A percentile compares a stretch with the other conserved stretches of the same genome.
These are phyloP conservation scores for Pterophyllum scalare DNA, from an alignment of 2,113 vertebrate genomes.

Conservation along the genomic window DNA sequence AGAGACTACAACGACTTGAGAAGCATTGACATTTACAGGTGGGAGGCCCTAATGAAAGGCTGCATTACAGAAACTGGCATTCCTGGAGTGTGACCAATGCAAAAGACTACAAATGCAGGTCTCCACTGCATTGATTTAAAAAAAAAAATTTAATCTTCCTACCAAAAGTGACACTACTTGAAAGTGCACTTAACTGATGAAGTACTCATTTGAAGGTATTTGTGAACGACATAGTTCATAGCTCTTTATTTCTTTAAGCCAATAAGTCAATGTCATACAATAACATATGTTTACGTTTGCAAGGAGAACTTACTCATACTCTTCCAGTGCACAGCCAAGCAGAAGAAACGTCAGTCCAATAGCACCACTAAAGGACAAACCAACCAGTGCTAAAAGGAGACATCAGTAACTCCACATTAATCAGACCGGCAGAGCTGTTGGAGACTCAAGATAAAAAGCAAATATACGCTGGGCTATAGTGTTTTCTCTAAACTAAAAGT, in stretches of 20 bases:
- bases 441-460: background rate
- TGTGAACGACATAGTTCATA: background rate
- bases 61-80: background rate
- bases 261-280: background rate
- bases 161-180: background rate
- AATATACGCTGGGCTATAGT: background rate
- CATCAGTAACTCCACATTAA: background rate
- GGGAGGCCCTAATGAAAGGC: background rate
- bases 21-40: background rate
- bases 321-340: slow-evolving; percentile 91
- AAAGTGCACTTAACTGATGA: background rate
- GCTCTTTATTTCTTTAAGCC: background rate
- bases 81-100: background rate
- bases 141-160: no score
- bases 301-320: slow-evolving; percentile 84
- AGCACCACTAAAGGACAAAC: slow-evolving; percentile 93
- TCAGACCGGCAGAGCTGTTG: background rate
- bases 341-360: slow-evolving; percentile 96
- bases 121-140: background rate
- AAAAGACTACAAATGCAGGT: background rate
- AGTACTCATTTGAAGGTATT: background rate
- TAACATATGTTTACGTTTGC: background rate
- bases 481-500: background rate
- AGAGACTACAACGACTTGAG: background rate
- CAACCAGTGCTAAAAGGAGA: slow-evolving; percentile 88